Evolutionary conservation across 2,888 invertebrate species (phyloP).

Genomic region (Folsomia candida): DNA sequence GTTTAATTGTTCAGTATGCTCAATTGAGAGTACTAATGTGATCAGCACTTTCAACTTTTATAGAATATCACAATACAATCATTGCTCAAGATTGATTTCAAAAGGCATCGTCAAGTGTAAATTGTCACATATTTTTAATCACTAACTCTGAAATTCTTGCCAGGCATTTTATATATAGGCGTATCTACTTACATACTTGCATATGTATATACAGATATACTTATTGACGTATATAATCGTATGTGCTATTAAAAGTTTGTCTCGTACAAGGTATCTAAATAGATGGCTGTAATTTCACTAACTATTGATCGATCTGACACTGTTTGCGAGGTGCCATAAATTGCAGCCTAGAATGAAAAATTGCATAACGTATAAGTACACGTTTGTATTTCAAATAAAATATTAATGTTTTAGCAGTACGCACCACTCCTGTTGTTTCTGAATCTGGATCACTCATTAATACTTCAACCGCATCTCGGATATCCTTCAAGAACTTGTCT

Average conservation of each 20-base stretch:
- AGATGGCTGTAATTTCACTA: slow-evolving; percentile 78
- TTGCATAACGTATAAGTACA: slow-evolving; percentile 23
- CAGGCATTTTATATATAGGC: too few relatives aligned
- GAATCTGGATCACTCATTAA: slow-evolving; percentile 66
- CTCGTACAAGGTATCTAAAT: slow-evolving; percentile 83
- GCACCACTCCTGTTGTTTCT: slow-evolving; percentile 53
- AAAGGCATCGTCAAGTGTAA: too few relatives aligned
- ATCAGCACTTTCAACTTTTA: too few relatives aligned
- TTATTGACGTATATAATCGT: too few relatives aligned
- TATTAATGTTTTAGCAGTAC: not conserved
- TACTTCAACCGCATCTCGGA: slow-evolving; percentile 62
- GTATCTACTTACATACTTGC: too few relatives aligned
- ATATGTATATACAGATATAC: too few relatives aligned
- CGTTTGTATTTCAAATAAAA: not conserved
- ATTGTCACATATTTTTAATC: too few relatives aligned
- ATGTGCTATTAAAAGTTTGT: slow-evolving; percentile 55
- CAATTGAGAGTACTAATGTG: too few relatives aligned
- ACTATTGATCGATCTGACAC: slow-evolving; percentile 89
- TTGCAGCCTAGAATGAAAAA: slow-evolving; percentile 71
- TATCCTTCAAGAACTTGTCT: slow-evolving; percentile 72
- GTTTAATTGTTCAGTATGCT: too few relatives aligned
- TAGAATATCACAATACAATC: too few relatives aligned
- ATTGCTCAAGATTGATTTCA: too few relatives aligned
- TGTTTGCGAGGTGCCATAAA: slow-evolving; percentile 87
- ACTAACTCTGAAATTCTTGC: too few relatives aligned